Conservation (phyloP, 2,797 vertebrate genomes). For the Falco novaeseelandiae region DNA sequence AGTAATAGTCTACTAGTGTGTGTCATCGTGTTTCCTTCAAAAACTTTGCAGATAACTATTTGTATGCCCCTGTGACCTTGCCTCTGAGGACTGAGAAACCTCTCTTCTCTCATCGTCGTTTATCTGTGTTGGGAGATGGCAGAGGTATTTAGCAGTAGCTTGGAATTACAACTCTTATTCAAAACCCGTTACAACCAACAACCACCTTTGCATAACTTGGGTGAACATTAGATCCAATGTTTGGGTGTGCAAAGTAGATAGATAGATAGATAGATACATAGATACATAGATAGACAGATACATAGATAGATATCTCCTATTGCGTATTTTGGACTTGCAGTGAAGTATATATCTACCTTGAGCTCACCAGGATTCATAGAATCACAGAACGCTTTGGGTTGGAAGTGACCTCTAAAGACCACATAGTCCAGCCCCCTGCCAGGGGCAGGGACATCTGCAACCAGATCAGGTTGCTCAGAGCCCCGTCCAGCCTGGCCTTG, state of each 20-base stretch:
- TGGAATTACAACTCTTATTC: not conserved
- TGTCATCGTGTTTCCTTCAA: not conserved
- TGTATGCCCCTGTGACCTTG: not conserved
- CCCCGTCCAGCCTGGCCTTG: rapidly evolving
- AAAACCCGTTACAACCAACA: not conserved
- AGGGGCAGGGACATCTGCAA: rapidly evolving
- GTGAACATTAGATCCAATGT: not conserved
- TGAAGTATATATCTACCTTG: not conserved
- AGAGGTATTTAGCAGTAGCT: not conserved
- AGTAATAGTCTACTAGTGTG: rapidly evolving
- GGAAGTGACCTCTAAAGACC: rapidly evolving
- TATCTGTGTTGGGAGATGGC: not conserved
- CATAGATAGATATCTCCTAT: no score
- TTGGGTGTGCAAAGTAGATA: not conserved
- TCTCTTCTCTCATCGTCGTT: not conserved
- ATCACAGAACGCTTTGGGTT: not conserved
- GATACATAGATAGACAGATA: not conserved
- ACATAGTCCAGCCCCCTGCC: no score
- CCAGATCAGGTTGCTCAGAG: rapidly evolving
- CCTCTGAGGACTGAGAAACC: not conserved
- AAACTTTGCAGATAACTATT: not conserved
- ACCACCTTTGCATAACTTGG: not conserved
- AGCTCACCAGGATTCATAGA: not conserved
- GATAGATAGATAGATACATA: not conserved
- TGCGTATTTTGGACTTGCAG: not conserved